Conservation (phyloP, 2,113 vertebrate species). For the Tursiops truncatus region DNA sequence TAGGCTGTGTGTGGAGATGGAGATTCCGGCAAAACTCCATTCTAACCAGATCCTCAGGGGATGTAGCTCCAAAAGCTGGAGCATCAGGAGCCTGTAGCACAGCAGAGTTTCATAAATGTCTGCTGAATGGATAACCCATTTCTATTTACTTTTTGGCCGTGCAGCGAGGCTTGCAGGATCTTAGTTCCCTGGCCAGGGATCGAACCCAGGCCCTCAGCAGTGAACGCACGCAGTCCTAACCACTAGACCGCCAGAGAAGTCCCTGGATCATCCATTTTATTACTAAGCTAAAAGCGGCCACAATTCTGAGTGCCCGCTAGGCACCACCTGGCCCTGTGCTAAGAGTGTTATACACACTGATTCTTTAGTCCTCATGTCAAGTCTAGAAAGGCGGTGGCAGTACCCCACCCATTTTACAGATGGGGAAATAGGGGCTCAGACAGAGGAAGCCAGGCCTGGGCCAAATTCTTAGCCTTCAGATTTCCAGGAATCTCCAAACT, state of each 20-base stretch:
- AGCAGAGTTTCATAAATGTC: neutral
- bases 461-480: neutral
- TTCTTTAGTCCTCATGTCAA: neutral
- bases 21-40: neutral
- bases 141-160: too few relatives aligned
- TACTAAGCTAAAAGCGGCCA: neutral
- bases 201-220: too few relatives aligned
- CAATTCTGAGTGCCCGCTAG: neutral
- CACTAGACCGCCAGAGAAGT: too few relatives aligned
- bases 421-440: neutral
- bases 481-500: neutral
- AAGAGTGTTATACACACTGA: neutral
- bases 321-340: neutral
- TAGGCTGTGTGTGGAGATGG: neutral
- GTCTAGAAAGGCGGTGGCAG: too few relatives aligned
- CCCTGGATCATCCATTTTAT: neutral
- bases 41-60: neutral
- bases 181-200: too few relatives aligned
- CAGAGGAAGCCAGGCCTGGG: neutral
- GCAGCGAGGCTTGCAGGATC: too few relatives aligned
- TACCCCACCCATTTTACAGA: neutral
- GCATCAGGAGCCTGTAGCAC: neutral
- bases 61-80: neutral
- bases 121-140: neutral
- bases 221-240: too few relatives aligned